A percentile compares a stretch with the other conserved stretches of the same genome.
Conservation (phyloP, 2,797 vertebrate species). For the Eurystomus glaucurus region DNA sequence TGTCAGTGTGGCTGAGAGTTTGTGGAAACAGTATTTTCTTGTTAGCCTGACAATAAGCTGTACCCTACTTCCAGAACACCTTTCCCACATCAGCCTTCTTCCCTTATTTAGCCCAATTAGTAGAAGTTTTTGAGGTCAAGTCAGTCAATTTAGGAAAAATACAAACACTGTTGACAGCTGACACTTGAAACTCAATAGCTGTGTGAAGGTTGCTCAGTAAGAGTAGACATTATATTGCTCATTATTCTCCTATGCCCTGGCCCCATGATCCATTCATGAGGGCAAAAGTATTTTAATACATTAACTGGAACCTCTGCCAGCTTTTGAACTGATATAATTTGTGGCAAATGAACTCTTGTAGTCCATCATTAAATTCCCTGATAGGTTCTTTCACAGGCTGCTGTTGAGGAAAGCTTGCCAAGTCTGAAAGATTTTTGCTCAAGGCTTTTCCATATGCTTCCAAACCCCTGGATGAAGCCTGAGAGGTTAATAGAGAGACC, state of each 20-base stretch:
- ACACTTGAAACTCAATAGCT: conserved; percentile 16
- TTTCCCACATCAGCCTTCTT: not conserved
- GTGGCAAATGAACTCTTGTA: conserved; percentile 34
- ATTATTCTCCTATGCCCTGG: not conserved
- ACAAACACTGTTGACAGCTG: not conserved
- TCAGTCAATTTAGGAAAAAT: conserved; percentile 11
- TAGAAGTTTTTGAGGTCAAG: conserved; percentile 1
- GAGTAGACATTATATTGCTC: not conserved
- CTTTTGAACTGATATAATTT: conserved; percentile 51
- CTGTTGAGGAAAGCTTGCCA: conserved; percentile 25
- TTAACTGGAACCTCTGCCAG: conserved; percentile 32
- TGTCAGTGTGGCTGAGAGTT: not conserved
- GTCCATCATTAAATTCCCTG: conserved; percentile 25
- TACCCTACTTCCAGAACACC: not conserved
- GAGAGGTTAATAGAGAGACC: not conserved
- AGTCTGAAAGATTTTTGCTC: not conserved
- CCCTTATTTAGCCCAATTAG: not conserved
- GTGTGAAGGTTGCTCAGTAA: not conserved
- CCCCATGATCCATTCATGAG: conserved; percentile 15
- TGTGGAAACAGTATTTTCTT: not conserved
- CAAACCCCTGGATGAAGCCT: not conserved
- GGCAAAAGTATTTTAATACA: conserved; percentile 33
- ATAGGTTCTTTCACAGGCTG: conserved; percentile 31
- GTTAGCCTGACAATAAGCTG: not conserved
- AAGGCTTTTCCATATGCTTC: not conserved